Percentiles rank a stretch among this genome's conserved stretches.
These are phyloP conservation scores for Scophthalmus maximus DNA, from an alignment of 2,113 vertebrate genomes.

Conservation along the genomic window DNA sequence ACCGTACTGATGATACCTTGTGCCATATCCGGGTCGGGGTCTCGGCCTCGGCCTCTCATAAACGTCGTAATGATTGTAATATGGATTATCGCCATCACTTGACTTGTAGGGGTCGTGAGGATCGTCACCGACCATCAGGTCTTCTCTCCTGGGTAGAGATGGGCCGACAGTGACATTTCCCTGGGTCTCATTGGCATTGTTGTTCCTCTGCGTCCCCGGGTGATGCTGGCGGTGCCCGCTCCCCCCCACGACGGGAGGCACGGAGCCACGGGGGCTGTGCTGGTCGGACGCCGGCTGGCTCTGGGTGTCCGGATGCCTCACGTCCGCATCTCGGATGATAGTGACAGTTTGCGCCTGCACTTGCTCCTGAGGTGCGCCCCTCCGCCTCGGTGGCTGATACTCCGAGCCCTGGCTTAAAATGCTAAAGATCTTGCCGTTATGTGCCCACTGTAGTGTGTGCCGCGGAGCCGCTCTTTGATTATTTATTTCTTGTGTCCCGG, in stretches of 20 bases:
- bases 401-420: constrained; percentile 91
- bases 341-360: constrained; percentile 75
- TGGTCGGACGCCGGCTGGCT: constrained; percentile 31
- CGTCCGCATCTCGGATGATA: constrained; percentile 77
- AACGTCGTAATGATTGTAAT: constrained; percentile 94
- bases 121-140: constrained; percentile 93
- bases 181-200: constrained; percentile 61
- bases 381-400: constrained; percentile 88
- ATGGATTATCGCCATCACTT: constrained; percentile 91
- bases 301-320: constrained; percentile 36
- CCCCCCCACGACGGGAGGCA: constrained; percentile 63
- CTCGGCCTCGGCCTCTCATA: constrained; percentile 89
- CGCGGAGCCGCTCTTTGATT: constrained; percentile 81
- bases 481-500: constrained; percentile 48
- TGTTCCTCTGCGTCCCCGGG: constrained; percentile 36
- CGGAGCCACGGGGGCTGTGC: constrained; percentile 64
- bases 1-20: constrained; percentile 94
- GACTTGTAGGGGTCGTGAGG: constrained; percentile 94
- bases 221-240: constrained; percentile 46
- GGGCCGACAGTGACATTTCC: constrained; percentile 50
- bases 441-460: constrained; percentile 92
- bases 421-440: constrained; percentile 94
- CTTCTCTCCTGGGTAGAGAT: constrained; percentile 72
- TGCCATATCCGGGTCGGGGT: constrained; percentile 91
- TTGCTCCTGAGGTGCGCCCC: constrained; percentile 74